Percentiles rank a stretch among this genome's conserved stretches.
These are phyloP conservation scores for Lacerta bilineata DNA, from an alignment of 2,797 vertebrate species.

Conservation along the genomic window DNA sequence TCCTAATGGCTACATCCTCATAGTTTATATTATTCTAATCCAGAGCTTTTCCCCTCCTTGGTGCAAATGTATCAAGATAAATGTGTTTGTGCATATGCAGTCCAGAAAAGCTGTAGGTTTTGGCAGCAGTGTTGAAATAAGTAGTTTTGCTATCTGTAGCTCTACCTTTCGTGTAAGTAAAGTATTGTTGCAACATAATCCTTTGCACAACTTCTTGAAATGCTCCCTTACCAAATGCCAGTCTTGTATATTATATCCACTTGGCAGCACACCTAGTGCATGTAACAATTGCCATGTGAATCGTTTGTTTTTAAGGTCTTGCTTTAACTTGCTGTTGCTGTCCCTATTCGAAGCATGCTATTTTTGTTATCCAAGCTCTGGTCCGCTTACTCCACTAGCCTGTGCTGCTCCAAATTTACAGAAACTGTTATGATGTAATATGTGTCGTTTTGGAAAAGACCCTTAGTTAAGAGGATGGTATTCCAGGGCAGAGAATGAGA, in stretches of 20 bases:
- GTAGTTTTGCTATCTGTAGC: not conserved
- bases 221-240: not conserved
- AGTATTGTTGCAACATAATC: not conserved
- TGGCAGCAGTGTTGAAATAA: not conserved
- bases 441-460: slow-evolving; percentile 2
- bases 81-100: not conserved
- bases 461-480: not conserved
- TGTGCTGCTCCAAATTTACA: not conserved
- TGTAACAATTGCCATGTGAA: not conserved
- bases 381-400: not conserved
- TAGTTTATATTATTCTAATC: slow-evolving; percentile 30
- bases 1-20: slow-evolving; percentile 1
- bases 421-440: not conserved
- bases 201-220: not conserved
- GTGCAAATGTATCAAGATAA: not conserved
- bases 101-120: not conserved
- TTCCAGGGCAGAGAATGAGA: not conserved
- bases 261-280: not conserved
- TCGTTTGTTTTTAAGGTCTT: not conserved
- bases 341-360: not conserved
- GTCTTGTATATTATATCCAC: not conserved
- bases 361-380: not conserved
- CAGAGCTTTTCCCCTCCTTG: not conserved
- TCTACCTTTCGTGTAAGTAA: not conserved
- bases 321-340: not conserved